Evolutionary conservation across 2,888 invertebrate genomes (phyloP), one percentile per base, ranked within the genome.

Genomic region (Drosophila kokeensis): DNA sequence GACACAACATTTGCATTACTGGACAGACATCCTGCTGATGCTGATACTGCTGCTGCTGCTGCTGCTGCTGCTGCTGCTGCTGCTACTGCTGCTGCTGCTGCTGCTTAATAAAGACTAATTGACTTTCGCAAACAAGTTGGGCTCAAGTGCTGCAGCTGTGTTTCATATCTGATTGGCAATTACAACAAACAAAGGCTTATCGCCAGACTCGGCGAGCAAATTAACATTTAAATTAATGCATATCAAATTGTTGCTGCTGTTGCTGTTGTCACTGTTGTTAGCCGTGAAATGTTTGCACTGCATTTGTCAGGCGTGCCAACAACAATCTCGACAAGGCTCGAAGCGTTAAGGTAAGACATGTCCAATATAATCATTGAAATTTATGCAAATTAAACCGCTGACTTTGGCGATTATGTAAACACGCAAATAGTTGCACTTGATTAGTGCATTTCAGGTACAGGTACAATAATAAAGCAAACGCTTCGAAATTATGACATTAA

Each of bases 91-190:
- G 50, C 11, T 62, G 61, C 48, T 38, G 55, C 54, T 69, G 62
- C 68, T 82, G 77, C 85, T 86, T 86, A 88, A 86, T 86, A 87
- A 88, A 80, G 89, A 88, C 89, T 87, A 86, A 86, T 86, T 86
- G 85, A 87, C 89, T 89, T 88, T 83, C 73, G 64, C 69, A 57
- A 21, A 42, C 57, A 57, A 42, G 67, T 64, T 55, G 55, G 48
- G 42, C 66, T 75, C 66, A 68, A 80, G 80, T 81, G 29, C 58
- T 34, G 72, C 66, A 58, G 57, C 55, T 64, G 73, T 42, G n/a
- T 42, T 61, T 55, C 69, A 53, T 52, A 73, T 70, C 76, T 83
- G 85, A 86, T 88, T 86, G 85, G 69, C 85, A 86, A 86, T 86
- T 87, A 75, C 64, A 74, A 67, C 71, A 81, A 84, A 71, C 76